These are phyloP conservation scores for Cydia amplana DNA, from an alignment of 1,140 invertebrate genomes.

Conservation along the genomic window DNA sequence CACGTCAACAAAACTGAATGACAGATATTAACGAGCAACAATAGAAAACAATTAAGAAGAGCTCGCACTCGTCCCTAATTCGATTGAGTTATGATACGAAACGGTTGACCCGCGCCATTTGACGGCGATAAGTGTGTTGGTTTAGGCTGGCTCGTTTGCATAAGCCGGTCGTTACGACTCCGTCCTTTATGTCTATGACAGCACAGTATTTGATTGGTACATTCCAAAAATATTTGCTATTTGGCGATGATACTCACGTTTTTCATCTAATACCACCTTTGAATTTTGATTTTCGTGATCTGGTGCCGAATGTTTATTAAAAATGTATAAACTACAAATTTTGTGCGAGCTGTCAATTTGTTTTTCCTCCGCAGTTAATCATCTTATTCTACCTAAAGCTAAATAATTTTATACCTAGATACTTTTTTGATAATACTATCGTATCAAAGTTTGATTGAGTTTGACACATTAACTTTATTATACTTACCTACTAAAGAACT, in stretches of 20 bases:
- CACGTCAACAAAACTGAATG: background rate
- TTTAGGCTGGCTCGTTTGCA: conserved; percentile 26
- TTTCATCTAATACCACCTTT: background rate
- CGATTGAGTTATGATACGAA: conserved; percentile 29
- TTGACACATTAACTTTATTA: background rate
- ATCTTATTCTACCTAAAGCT: background rate
- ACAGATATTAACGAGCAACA: conserved; percentile 21
- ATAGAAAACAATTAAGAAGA: conserved; percentile 26
- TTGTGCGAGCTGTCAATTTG: background rate
- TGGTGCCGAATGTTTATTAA: background rate
- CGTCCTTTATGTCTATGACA: background rate
- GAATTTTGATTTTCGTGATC: background rate
- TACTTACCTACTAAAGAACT: background rate
- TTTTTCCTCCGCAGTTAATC: background rate
- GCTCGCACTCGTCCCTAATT: conserved; percentile 26
- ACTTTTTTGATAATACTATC: no score
- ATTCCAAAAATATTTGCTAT: conserved; percentile 4
- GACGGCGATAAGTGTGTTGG: conserved; percentile 30
- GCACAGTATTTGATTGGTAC: background rate
- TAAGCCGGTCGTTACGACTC: conserved; percentile 13
- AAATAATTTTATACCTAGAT: background rate
- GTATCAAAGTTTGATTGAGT: background rate
- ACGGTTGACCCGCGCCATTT: conserved; percentile 25
- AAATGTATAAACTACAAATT: background rate
- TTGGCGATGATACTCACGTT: background rate